phyloP scores from a whole-genome alignment of 1,140 invertebrate species.

The Drosophila repletoides region DNA sequence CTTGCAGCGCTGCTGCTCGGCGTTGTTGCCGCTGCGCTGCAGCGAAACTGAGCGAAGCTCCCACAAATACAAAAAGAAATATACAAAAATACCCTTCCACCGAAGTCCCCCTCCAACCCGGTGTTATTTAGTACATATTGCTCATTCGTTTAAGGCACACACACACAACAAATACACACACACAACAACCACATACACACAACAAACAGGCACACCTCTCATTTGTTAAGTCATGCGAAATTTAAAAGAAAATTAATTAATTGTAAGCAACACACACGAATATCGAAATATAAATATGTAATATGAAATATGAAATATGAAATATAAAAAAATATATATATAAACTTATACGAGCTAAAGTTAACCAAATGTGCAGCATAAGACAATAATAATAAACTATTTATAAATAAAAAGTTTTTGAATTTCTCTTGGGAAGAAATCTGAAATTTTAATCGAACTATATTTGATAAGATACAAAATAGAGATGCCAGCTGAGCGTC shows the following conservation, averaged over 20 bases:
- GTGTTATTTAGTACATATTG: constrained; percentile 66
- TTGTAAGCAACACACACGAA: constrained; percentile 47
- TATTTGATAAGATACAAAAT: too few species aligned
- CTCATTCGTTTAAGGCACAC: constrained; percentile 45
- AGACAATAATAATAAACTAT: constrained; percentile 39
- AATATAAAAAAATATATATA: constrained; percentile 45
- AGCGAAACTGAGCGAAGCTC: constrained; percentile 37
- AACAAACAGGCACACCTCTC: constrained; percentile 10
- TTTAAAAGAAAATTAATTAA: constrained; percentile 42
- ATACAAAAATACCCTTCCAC: not conserved
- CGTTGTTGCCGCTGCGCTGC: constrained; percentile 50
- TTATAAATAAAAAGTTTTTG: constrained; percentile 14
- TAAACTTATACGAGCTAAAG: constrained; percentile 37
- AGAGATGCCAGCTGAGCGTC: too few species aligned
- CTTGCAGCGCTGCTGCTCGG: constrained; percentile 47
- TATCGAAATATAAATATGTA: constrained; percentile 57
- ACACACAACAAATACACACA: not conserved
- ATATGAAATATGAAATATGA: constrained; percentile 17
- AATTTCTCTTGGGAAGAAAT: too few species aligned
- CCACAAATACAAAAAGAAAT: not conserved
- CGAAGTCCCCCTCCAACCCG: constrained; percentile 42
- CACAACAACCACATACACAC: not conserved
- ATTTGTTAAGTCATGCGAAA: constrained; percentile 30
- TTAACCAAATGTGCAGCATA: constrained; percentile 57
- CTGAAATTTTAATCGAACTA: too few species aligned